Evolutionary conservation across 2,888 invertebrate genomes (phyloP).

Genomic region (Theretra japonica): DNA sequence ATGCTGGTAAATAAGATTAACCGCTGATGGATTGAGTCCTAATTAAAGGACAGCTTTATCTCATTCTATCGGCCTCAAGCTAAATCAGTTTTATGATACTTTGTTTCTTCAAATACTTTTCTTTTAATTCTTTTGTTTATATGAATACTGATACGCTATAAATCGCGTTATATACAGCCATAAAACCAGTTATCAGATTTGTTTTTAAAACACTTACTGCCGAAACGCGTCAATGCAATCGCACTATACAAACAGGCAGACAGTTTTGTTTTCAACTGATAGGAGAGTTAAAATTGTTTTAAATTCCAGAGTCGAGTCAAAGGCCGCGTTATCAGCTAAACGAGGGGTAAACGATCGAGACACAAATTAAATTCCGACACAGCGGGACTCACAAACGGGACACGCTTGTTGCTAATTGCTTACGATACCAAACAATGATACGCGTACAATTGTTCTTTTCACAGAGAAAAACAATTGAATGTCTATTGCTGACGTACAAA

Average conservation of each 20-base stretch:
- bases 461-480: background rate
- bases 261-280: slow-evolving; percentile 8
- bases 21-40: no score
- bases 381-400: background rate
- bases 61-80: no score
- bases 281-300: slow-evolving; percentile 11
- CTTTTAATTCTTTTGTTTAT: no score
- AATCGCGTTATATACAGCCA: background rate
- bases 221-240: background rate
- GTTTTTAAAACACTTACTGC: slow-evolving; percentile 4
- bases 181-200: background rate
- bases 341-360: slow-evolving; percentile 27
- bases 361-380: slow-evolving; percentile 23
- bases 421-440: background rate
- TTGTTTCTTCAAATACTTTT: no score
- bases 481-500: background rate
- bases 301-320: slow-evolving; percentile 10
- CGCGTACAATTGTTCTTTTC: background rate
- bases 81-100: no score
- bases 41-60: no score
- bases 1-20: no score
- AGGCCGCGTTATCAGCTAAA: slow-evolving; percentile 26
- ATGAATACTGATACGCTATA: background rate
- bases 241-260: background rate
- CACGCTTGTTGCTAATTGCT: background rate